Base-by-base conservation (phyloP, 2,888 invertebrate genomes). In the Branchellion lobata region DNA sequence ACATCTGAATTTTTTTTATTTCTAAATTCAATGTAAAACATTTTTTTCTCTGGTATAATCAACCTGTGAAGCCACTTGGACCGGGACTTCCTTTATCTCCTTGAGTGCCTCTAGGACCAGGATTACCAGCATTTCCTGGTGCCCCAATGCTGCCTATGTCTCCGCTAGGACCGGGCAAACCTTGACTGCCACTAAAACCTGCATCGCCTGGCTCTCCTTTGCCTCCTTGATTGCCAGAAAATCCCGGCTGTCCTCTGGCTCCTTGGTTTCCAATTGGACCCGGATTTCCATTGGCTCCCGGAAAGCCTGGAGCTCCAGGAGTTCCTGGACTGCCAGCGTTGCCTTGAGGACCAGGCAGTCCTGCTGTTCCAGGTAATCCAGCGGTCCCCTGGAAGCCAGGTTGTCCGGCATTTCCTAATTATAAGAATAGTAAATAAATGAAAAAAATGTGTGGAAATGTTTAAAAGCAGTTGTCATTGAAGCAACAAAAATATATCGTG, bases 281-380 rank as follows among this genome's bases (percentile, higher is more conserved):
- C 5, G 61, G 8, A 14, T 8, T 8, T 40, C 40, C 40, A 40
- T 14, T 40, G 5, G 21, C n/a, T 24, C 61, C 61, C 5, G 61
- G n/a, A 8, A 18, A 3, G 8, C 61, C 61, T 57, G 61, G n/a
- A 57, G 21, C 21, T 18, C 80, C 80, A 80, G 79, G n/a, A 29
- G 11, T 1, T 33, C 81, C 81, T 29, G 40, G 2, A 18, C 29
- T 18, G 73, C 82, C 82, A 73, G 77, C 36, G 24, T 57, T 73
- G 21, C 83, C 83, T n/a, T 73, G 40, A 14, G 75, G n/a, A 57
- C 61, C 61, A 3, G 24, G 3, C 21, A 5, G n/a, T 57, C 61
- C 61, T 18, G 24, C 8, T 18, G 21, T 8, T 18, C 61, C 61
- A 14, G 61, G 61, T 14, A 57, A n/a, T 18, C 61, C 61, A 57